Base-by-base conservation (phyloP, 2,888 invertebrate genomes). In the Sycophila texana region DNA sequence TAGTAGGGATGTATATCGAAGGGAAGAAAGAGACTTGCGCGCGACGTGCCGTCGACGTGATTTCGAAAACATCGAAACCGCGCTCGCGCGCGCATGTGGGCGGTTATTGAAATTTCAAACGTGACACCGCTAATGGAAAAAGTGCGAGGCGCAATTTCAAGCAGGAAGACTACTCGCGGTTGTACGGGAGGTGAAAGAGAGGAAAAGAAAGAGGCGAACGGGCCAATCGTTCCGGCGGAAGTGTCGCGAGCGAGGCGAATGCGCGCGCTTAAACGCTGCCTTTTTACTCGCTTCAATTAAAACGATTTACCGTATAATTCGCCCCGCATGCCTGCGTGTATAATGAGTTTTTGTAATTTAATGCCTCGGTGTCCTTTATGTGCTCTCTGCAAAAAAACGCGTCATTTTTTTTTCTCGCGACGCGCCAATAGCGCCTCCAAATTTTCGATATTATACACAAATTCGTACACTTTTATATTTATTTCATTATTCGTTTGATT, bases 231-330 rank as follows among this genome's bases (percentile, higher is more conserved):
- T 71, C 57, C 77, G 65, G 65, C 71, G 77, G 71, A 77, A 77
- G 65, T 65, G 77, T 57, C 55, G 75, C 75, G 67, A 74, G 55
- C 66, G 66, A 65, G 65, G 74, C 66, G 30, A 73, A 58, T 47
- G 65, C 58, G 22, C 26, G 67, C 60, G 39, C 60, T 72, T 74
- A 74, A 67, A 49, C 71, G 77, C 61, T 51, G 57, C 71, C 30
- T 76, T 77, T 77, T 77, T 71, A 26, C 65, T 65, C 65, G 77
- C 71, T 77, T 71, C 77, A 77, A 77, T 77, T 77, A 77, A 71
- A 71, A 20, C 63, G 77, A 71, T 71, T 77, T 65, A 49, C n/a
- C 75, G 68, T 55, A 71, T 71, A 77, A 71, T 71, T 71, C 65
- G 57, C 63, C 22, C 22, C 18, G 65, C 71, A 30, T 39, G 39